Evolutionary conservation across 2,888 invertebrate species (phyloP), one percentile per base, ranked within the genome.

Genomic region (Listrodromus nycthemerus): DNA sequence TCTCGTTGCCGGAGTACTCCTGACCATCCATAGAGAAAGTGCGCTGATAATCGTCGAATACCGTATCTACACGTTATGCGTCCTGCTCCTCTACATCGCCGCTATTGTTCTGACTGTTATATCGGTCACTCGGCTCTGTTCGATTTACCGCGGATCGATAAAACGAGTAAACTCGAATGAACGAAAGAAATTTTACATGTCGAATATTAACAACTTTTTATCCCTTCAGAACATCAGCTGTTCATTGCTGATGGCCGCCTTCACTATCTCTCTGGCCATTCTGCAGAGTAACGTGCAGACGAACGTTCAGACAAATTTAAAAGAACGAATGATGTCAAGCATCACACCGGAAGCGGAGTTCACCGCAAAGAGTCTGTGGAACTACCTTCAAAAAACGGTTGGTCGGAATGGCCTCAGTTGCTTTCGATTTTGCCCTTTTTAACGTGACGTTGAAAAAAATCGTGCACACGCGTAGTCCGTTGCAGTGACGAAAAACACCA

Each of bases 321-420:
- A 82, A 66, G 41, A 45, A 19, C 80, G 41, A 27, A 86, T 88
- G 86, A 73, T 85, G 10, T 76, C 83, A 27, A 86, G 37, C 63
- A 84, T 87, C 21, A 52, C 45, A 37, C 30, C 63, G 1, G 19
- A 71, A 74, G 21, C 66, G 50, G 78, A 74, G 50, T 21, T 48
- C 4, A 1, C 27, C 6, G 19, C 76, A 7, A 71, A 21, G n/a
- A 45, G n/a, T 65, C 48, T 45, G 77, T 88, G 86, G 87, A 83
- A 87, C 61, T 77, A 85, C 21, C 69, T 87, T 65, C 88, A 88
- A 45, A 41, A 74, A 16, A 79, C 78, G 77, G 88, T 88, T 67
- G 30, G 67, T 55, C 27, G 27, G 10, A 30, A 37, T 66, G 41
- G 41, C 21, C 10, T 41, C 19, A 45, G 10, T 10, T 10, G 1